A percentile compares a stretch with the other conserved stretches of the same genome.
phyloP scores from a whole-genome alignment of 2,113 vertebrate genomes.

The Fulica atra region DNA sequence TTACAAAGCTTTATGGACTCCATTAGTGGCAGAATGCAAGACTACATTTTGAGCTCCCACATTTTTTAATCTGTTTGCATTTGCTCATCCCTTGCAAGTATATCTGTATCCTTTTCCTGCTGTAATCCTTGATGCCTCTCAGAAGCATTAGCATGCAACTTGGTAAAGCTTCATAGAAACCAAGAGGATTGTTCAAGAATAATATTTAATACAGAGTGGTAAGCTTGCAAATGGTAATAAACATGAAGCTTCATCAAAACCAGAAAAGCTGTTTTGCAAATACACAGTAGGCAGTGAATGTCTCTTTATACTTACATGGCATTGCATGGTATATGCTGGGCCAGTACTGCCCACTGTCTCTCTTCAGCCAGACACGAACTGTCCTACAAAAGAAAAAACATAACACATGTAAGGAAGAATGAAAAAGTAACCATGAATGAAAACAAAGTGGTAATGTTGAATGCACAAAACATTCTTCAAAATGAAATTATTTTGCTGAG shows the following conservation, averaged over 20 bases:
- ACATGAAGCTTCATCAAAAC: neutral
- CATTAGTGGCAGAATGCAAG: slow-evolving; percentile 36
- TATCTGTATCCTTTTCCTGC: neutral
- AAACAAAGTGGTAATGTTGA: neutral
- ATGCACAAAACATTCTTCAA: neutral
- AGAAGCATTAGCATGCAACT: neutral
- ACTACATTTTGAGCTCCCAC: neutral
- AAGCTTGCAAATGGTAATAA: neutral
- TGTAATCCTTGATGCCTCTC: neutral
- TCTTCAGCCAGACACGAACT: slow-evolving; percentile 96
- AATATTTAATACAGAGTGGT: neutral
- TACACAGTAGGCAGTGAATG: neutral
- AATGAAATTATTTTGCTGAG: neutral
- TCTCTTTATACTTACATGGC: slow-evolving; percentile 85
- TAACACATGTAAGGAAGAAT: neutral
- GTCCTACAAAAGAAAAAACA: slow-evolving; percentile 78
- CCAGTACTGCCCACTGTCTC: slow-evolving; percentile 98
- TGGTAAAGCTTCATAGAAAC: neutral
- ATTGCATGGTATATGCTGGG: slow-evolving; percentile 93
- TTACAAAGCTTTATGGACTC: slow-evolving; percentile 33
- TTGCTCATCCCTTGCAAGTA: neutral
- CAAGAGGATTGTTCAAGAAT: neutral
- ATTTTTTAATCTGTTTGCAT: slow-evolving; percentile 21
- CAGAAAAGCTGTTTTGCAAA: neutral
- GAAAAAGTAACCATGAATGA: neutral